These are phyloP conservation scores for Glossosoma conforme DNA, from an alignment of 1,140 invertebrate genomes.

Conservation along the genomic window DNA sequence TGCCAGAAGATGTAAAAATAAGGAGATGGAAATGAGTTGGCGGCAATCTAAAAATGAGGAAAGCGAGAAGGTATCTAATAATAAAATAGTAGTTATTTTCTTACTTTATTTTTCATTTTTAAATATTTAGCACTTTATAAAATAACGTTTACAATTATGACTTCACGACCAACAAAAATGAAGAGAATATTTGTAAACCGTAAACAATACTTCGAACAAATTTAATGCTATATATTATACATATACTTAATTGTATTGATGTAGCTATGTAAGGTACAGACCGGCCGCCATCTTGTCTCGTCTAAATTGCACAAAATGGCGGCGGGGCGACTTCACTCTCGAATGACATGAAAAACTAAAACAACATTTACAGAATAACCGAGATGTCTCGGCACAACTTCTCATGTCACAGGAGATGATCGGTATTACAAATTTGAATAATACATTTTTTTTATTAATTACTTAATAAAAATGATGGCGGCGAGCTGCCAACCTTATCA, in stretches of 20 bases:
- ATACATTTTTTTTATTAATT: conserved; percentile 11
- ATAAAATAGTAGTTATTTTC: conserved; percentile 10
- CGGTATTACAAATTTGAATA: conserved; percentile 14
- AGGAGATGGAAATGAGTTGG: too few relatives aligned
- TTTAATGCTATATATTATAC: conserved; percentile 18
- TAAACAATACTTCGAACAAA: conserved; percentile 18
- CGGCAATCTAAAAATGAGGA: too few relatives aligned
- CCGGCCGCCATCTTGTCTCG: conserved; percentile 9
- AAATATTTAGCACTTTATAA: conserved; percentile 25
- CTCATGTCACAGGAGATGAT: background rate
- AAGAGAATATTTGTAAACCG: conserved; percentile 9
- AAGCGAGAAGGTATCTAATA: too few relatives aligned
- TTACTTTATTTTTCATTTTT: conserved; percentile 21
- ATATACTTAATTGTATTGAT: conserved; percentile 14
- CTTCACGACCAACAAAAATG: conserved; percentile 26
- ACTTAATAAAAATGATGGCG: conserved; percentile 14
- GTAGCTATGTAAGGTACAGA: conserved; percentile 20
- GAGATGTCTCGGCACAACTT: conserved; percentile 1
- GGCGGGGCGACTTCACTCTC: background rate
- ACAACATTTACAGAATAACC: too few relatives aligned
- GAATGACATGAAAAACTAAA: background rate
- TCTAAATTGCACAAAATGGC: background rate
- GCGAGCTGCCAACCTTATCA: conserved; percentile 5
- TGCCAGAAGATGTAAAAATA: too few relatives aligned
- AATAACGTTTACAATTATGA: conserved; percentile 27